Evolutionary conservation across 2,888 invertebrate genomes (phyloP).

Genomic region (Chromoteleia sp.): DNA sequence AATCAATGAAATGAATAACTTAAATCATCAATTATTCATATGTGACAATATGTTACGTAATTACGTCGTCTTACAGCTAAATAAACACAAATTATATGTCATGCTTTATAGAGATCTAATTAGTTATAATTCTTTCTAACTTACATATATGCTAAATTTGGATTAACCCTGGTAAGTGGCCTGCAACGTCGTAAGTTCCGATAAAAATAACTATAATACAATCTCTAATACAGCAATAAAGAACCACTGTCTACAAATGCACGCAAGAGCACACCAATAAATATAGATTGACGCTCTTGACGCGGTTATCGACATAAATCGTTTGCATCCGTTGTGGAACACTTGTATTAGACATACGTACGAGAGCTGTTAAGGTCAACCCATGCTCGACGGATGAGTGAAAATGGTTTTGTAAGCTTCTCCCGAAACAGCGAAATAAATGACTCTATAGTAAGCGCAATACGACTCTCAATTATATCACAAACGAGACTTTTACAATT

Average conservation of each 20-base stretch:
- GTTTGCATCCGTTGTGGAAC: conserved; percentile 54
- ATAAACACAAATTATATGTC: no score
- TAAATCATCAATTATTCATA: no score
- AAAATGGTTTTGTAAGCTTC: conserved; percentile 55
- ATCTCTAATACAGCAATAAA: no score
- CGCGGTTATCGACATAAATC: conserved; percentile 45
- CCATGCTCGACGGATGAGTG: conserved; percentile 28
- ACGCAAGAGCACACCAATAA: conserved; percentile 22
- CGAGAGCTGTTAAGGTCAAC: conserved; percentile 53
- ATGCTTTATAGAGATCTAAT: no score
- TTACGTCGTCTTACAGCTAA: no score
- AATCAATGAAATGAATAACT: no score
- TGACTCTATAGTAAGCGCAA: conserved; percentile 23
- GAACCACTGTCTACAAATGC: background rate
- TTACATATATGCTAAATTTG: no score
- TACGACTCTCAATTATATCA: conserved; percentile 31
- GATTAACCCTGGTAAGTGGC: no score
- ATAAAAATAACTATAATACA: no score
- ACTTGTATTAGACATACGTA: conserved; percentile 48
- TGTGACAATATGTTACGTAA: no score
- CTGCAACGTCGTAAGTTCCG: no score
- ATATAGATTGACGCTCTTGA: conserved; percentile 46
- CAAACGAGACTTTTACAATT: conserved; percentile 49
- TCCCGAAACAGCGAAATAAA: conserved; percentile 44
- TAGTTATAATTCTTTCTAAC: no score